Percentiles rank a stretch among this genome's conserved stretches.
Evolutionary conservation across 2,797 vertebrate genomes (phyloP).

Genomic region (Acomys russatus): DNA sequence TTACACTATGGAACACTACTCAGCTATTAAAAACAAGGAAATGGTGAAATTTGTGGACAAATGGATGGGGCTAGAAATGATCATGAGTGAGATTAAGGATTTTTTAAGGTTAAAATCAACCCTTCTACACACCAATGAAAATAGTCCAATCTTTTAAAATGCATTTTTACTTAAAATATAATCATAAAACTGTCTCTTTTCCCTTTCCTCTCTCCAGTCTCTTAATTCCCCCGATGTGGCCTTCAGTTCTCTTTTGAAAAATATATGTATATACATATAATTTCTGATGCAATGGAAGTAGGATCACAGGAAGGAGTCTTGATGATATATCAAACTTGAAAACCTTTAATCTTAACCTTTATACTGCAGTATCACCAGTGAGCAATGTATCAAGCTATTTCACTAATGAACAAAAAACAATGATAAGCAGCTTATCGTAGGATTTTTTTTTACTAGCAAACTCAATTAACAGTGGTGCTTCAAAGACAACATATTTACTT

Average conservation of each 20-base stretch:
- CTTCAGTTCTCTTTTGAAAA: background rate
- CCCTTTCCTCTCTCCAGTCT: background rate
- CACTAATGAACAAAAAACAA: constrained; percentile 3
- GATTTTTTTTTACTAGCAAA: background rate
- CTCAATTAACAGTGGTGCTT: background rate
- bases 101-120: background rate
- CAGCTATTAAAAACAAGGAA: no score
- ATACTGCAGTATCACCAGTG: background rate
- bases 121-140: background rate
- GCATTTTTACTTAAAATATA: background rate
- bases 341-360: background rate
- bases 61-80: no score
- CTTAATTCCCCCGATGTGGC: background rate
- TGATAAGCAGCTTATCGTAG: background rate
- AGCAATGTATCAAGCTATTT: background rate
- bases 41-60: no score
- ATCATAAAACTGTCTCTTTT: background rate
- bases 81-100: no score
- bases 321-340: background rate
- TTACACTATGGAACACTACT: no score
- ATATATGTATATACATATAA: no score
- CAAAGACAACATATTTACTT: background rate
- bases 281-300: background rate
- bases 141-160: background rate
- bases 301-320: background rate